Conservation (phyloP, 2,113 vertebrate species). For the Pelusios castaneus region DNA sequence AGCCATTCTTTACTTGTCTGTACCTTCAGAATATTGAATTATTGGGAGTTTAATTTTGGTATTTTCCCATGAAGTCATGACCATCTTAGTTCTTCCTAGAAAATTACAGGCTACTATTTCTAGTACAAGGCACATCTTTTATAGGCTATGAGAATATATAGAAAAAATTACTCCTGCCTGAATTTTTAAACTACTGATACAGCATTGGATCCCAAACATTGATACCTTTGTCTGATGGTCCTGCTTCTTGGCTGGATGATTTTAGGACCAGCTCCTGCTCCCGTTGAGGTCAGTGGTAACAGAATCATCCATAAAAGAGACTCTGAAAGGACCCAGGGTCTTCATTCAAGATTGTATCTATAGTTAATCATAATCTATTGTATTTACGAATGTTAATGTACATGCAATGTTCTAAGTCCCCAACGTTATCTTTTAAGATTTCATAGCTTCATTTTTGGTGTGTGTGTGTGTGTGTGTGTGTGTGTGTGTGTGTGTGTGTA, state of each 20-base stretch:
- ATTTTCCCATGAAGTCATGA: not conserved
- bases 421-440: not conserved
- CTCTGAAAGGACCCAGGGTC: not conserved
- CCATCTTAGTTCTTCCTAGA: not conserved
- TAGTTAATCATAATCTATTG: not conserved
- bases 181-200: not conserved
- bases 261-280: not conserved
- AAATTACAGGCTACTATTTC: not conserved
- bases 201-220: not conserved
- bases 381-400: not conserved
- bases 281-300: not conserved
- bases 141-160: not conserved
- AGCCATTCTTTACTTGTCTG: not conserved
- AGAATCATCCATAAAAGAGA: accelerated
- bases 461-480: not conserved
- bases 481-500: not conserved
- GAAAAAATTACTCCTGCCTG: not conserved
- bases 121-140: not conserved
- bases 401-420: not conserved
- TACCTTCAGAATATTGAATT: not conserved
- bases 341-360: not conserved
- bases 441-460: not conserved
- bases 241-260: no score
- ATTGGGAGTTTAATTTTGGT: not conserved
- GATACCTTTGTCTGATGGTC: not conserved